Conservation (phyloP, 2,113 vertebrate species). For the Taxidea taxus region DNA sequence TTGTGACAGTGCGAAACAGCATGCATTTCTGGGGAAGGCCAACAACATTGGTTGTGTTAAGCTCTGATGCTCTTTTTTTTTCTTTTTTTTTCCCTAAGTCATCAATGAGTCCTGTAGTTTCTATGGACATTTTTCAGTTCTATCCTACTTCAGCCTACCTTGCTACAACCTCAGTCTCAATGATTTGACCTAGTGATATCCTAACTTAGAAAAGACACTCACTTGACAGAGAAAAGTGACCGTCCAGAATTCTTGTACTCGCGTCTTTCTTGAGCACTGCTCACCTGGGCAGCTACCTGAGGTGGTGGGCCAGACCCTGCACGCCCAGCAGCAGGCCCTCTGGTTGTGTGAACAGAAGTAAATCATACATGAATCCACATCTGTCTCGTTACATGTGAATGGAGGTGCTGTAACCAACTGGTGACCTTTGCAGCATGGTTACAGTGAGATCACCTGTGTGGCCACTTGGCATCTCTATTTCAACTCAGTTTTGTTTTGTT, state of each 20-base stretch:
- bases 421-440: neutral
- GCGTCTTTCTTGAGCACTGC: neutral
- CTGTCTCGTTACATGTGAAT: neutral
- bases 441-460: neutral
- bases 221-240: neutral
- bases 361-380: neutral
- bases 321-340: neutral
- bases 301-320: fast-evolving
- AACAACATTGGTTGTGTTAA: neutral
- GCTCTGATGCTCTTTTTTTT: neutral
- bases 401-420: neutral
- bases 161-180: neutral
- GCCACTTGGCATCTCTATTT: neutral
- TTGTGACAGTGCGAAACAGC: neutral
- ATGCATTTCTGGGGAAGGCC: neutral
- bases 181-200: neutral
- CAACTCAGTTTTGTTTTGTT: neutral
- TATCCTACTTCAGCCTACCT: neutral
- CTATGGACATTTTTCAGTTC: neutral
- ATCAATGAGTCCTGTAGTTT: neutral
- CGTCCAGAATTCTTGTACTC: neutral
- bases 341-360: neutral
- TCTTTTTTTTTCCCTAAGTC: neutral
- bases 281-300: neutral
- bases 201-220: neutral